Base-by-base conservation (phyloP, 2,113 vertebrate genomes). In the Orthonyx spaldingii region DNA sequence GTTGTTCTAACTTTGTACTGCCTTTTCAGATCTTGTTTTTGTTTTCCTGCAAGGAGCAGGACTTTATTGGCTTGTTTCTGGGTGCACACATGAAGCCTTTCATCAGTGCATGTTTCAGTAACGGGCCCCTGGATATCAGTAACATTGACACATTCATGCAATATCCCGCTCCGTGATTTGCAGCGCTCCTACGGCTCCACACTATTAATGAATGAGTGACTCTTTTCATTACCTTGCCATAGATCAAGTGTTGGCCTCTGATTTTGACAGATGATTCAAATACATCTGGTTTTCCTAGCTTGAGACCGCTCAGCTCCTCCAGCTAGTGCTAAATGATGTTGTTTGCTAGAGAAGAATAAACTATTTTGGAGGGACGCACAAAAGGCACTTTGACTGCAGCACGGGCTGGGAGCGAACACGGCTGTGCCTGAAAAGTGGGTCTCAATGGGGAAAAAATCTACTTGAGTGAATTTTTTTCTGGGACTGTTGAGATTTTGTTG, bases 201-300 rank as follows among this genome's bases (percentile, higher is more conserved):
- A 5, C 84, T 61, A 39, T 68, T 85, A 94, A 92, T 93, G 83
- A 95, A 93, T 95, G 97, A 96, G 97, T 91, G 95, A 92, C 95
- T 96, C 95, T 91, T 96, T 95, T 95, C 95, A 96, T 96, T 96
- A 94, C 94, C 75, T 93, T 95, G 84, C 97, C 81, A 72, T 95
- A 96, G 94, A 97, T 95, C 97, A 96, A 94, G 81, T 35, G 86
- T 37, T 80, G 89, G 80, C 74, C 93, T 93, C 95, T 79, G 68
- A 82, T 96, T 96, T 70, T 97, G 96, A 97, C 95, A 93, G 94
- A 91, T 93, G 95, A 93, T 94, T 90, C 95, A 96, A 93, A 95
- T 96, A 96, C 96, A 97, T 97, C 97, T 97, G 96, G 94, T 84
- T 97, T 95, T 93, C 68, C 70, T 94, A 95, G 95, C 94, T 71